phyloP scores from a whole-genome alignment of 1,140 invertebrate species.

The Triops longicaudatus region DNA sequence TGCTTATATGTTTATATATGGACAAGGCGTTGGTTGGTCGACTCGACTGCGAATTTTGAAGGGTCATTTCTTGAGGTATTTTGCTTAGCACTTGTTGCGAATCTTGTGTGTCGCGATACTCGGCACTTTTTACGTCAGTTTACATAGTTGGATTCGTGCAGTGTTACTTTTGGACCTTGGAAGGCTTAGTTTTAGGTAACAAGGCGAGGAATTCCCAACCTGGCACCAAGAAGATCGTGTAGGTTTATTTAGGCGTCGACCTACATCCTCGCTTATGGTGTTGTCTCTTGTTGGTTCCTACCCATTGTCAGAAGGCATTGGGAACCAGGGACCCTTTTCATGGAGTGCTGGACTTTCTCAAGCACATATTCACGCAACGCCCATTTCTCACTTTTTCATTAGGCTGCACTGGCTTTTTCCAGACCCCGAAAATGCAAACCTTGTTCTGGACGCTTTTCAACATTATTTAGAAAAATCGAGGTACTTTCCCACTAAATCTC shows the following conservation, averaged over 20 bases:
- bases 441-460: not conserved
- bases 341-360: constrained; percentile 14
- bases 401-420: not conserved
- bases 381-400: not conserved
- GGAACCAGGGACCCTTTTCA: not conserved
- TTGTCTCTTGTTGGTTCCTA: not conserved
- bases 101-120: no score
- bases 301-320: no score
- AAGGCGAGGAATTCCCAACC: not conserved
- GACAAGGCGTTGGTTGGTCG: not conserved
- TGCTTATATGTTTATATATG: not conserved
- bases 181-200: not conserved
- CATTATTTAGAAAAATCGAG: no score
- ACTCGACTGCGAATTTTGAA: not conserved
- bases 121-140: no score
- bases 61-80: no score
- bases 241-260: constrained; percentile 9
- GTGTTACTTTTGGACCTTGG: not conserved
- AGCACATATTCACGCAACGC: not conserved
- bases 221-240: not conserved
- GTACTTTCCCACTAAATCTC: no score
- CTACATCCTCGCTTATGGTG: not conserved
- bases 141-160: no score
- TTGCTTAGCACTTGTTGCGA: no score
- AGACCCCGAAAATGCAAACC: not conserved